phyloP scores from a whole-genome alignment of 2,113 vertebrate genomes.

The Xenopus borealis region DNA sequence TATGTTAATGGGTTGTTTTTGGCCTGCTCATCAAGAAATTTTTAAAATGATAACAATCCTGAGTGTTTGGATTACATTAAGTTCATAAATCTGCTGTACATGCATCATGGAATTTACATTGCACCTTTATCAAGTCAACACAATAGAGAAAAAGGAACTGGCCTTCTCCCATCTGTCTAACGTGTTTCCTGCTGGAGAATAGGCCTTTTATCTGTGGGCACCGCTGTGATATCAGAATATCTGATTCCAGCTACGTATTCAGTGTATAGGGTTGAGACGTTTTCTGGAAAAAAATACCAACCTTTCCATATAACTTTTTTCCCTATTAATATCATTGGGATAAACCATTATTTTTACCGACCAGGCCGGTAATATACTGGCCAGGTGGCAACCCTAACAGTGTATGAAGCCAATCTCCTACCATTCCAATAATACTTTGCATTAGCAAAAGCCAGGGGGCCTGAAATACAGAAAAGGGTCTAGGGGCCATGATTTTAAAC shows the following conservation, averaged over 20 bases:
- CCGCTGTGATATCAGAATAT: slow-evolving; percentile 28
- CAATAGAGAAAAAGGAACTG: neutral
- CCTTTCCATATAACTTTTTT: too few relatives aligned
- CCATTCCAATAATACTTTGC: too few relatives aligned
- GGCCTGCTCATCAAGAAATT: neutral
- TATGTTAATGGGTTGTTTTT: neutral
- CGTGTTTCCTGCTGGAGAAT: slow-evolving; percentile 33
- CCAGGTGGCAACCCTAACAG: too few relatives aligned
- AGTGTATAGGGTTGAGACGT: too few relatives aligned
- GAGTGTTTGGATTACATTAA: neutral
- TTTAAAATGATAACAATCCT: neutral
- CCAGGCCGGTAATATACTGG: too few relatives aligned
- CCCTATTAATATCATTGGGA: too few relatives aligned
- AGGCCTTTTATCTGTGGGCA: slow-evolving; percentile 31
- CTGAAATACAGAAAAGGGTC: too few relatives aligned
- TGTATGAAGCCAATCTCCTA: too few relatives aligned
- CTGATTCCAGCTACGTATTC: slow-evolving; percentile 6
- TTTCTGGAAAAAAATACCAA: too few relatives aligned
- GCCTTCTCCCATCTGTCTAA: slow-evolving; percentile 11
- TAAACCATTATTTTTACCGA: too few relatives aligned
- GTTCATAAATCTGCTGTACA: slow-evolving; percentile 7
- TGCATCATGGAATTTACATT: slow-evolving; percentile 30
- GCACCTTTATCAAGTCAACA: neutral
- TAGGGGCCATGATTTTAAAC: too few relatives aligned
- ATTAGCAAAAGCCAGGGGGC: too few relatives aligned